Evolutionary conservation across 2,113 vertebrate genomes (phyloP).

Genomic region (Osmerus mordax): DNA sequence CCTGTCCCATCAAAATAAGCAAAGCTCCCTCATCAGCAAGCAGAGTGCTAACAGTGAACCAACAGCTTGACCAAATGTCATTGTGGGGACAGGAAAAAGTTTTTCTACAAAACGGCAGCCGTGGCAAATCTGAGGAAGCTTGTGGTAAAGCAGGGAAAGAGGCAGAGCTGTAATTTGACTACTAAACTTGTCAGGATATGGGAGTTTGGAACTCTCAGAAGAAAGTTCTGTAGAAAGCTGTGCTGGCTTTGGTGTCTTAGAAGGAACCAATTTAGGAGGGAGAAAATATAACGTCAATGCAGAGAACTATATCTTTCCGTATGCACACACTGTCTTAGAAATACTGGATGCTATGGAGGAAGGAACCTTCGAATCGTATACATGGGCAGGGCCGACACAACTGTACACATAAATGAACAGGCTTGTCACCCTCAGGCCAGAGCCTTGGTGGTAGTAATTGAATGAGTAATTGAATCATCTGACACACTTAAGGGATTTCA

Average conservation of each 20-base stretch:
- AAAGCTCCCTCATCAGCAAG: slow-evolving; percentile 23
- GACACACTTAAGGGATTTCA: slow-evolving; percentile 17
- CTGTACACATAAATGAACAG: neutral
- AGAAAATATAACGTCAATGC: neutral
- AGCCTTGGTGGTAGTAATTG: neutral
- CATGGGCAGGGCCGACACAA: neutral
- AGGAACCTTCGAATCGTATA: slow-evolving; percentile 5
- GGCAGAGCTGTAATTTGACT: slow-evolving; percentile 29
- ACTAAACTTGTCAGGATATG: slow-evolving; percentile 18
- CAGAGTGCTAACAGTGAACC: slow-evolving; percentile 19
- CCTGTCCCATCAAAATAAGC: slow-evolving; percentile 37
- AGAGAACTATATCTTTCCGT: neutral
- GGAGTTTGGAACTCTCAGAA: slow-evolving; percentile 20
- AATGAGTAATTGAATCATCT: slow-evolving; percentile 17
- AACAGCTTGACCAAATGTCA: slow-evolving; percentile 26
- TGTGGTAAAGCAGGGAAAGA: slow-evolving; percentile 3
- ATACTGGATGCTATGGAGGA: neutral
- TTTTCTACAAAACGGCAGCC: slow-evolving; percentile 29
- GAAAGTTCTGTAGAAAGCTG: neutral
- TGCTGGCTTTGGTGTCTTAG: neutral
- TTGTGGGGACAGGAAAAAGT: slow-evolving; percentile 20
- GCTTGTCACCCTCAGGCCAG: neutral
- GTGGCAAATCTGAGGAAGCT: slow-evolving; percentile 24
- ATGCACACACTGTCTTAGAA: neutral
- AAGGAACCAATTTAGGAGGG: neutral